Evolutionary conservation across 2,113 vertebrate species (phyloP).

Genomic region (Leucopsar rothschildi): DNA sequence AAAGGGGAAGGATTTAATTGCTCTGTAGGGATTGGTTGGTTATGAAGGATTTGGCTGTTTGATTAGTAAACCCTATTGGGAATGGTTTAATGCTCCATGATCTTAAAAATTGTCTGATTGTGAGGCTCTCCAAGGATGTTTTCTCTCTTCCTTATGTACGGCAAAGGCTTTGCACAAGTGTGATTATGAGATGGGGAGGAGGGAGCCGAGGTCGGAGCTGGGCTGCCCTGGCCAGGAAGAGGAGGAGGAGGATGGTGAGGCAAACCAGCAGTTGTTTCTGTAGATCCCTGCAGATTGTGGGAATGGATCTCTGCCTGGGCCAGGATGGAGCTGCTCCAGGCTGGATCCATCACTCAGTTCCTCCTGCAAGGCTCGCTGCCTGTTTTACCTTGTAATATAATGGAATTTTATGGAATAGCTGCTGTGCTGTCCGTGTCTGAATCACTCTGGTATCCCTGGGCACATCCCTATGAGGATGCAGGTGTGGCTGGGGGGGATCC

Average conservation of each 20-base stretch:
- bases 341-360: neutral
- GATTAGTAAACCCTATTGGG: conserved; percentile 99
- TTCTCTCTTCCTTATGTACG: conserved; percentile 74
- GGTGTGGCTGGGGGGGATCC: neutral
- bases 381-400: neutral
- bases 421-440: neutral
- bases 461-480: neutral
- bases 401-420: neutral
- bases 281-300: neutral
- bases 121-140: conserved; percentile 87
- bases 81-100: conserved; percentile 99
- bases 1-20: conserved; percentile 99
- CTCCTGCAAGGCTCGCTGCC: neutral
- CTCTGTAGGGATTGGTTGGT: conserved; percentile 99
- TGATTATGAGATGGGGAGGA: conserved; percentile 71
- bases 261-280: fast-evolving
- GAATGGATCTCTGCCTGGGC: neutral
- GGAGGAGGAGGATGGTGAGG: neutral
- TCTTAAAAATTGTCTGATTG: conserved; percentile 99
- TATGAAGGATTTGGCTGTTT: conserved; percentile 99
- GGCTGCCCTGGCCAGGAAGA: neutral
- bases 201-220: neutral
- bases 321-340: neutral
- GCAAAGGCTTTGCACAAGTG: conserved; percentile 85
- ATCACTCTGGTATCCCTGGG: neutral